These are phyloP conservation scores for Decapterus maruadsi DNA, from an alignment of 2,797 vertebrate genomes.

Conservation along the genomic window DNA sequence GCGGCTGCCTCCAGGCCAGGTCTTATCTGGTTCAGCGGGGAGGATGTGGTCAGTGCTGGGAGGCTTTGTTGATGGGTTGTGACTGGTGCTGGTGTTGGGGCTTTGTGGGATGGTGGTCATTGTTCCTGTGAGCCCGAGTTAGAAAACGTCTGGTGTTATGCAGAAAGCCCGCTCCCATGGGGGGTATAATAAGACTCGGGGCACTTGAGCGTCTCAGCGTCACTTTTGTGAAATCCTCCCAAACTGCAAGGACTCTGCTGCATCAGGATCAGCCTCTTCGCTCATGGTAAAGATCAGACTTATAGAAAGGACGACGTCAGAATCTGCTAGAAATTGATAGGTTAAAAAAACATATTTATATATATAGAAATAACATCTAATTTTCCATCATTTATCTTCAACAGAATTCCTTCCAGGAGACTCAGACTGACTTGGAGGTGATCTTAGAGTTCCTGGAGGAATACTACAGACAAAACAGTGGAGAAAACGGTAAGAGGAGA, in stretches of 20 bases:
- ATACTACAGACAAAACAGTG: conserved; percentile 80
- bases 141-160: conserved; percentile 56
- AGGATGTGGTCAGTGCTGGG: conserved; percentile 85
- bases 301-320: background rate
- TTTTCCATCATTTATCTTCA: conserved; percentile 38
- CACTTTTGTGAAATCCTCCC: conserved; percentile 48
- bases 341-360: background rate
- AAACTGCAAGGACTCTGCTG: conserved; percentile 38
- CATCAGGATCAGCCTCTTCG: conserved; percentile 11
- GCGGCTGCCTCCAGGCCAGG: conserved; percentile 60
- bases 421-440: conserved; percentile 86
- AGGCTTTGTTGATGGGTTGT: conserved; percentile 71
- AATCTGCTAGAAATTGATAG: background rate
- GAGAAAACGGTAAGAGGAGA: conserved; percentile 61
- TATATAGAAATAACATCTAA: background rate
- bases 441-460: conserved; percentile 88
- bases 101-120: conserved; percentile 79
- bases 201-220: conserved; percentile 34
- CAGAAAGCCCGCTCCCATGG: conserved; percentile 48
- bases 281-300: conserved; percentile 74
- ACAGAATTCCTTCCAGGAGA: conserved; percentile 72
- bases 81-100: conserved; percentile 69
- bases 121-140: conserved; percentile 70
- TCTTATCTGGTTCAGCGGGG: conserved; percentile 81
- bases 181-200: conserved; percentile 71